These are phyloP conservation scores for Netelia virgata DNA, from an alignment of 2,888 invertebrate species.

Conservation along the genomic window DNA sequence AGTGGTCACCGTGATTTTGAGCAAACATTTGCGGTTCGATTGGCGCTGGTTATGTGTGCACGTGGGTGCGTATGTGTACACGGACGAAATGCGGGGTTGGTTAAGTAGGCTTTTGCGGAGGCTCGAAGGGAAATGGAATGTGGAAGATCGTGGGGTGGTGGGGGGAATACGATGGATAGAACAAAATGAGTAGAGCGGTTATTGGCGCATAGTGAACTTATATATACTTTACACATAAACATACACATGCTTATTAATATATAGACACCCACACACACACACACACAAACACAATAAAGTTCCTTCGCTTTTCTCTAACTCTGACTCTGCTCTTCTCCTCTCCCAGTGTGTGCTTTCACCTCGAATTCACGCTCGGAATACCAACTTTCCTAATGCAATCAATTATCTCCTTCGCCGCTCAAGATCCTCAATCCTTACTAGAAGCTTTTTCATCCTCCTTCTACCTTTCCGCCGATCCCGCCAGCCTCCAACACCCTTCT, in stretches of 20 bases:
- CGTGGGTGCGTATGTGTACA: slow-evolving; percentile 52
- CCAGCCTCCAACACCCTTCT: slow-evolving; percentile 14
- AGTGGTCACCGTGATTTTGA: slow-evolving; percentile 78
- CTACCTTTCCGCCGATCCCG: slow-evolving; percentile 19
- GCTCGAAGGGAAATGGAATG: slow-evolving; percentile 41
- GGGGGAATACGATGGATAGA: slow-evolving; percentile 32
- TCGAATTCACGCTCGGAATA: slow-evolving; percentile 81
- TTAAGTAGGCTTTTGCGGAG: slow-evolving; percentile 51
- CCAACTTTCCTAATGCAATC: slow-evolving; percentile 84
- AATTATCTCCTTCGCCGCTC: slow-evolving; percentile 81
- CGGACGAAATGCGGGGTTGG: slow-evolving; percentile 59
- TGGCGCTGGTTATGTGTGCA: slow-evolving; percentile 51
- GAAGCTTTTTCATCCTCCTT: slow-evolving; percentile 53
- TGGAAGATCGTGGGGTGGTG: slow-evolving; percentile 49
- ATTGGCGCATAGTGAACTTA: slow-evolving; percentile 60
- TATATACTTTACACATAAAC: slow-evolving; percentile 10
- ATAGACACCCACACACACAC: neutral
- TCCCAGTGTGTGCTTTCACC: slow-evolving; percentile 41
- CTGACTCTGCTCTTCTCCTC: slow-evolving; percentile 41
- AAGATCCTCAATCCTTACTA: slow-evolving; percentile 55
- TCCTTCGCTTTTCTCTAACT: slow-evolving; percentile 59
- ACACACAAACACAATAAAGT: neutral
- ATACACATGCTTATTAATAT: slow-evolving; percentile 7
- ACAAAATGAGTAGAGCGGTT: slow-evolving; percentile 33
- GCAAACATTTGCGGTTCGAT: slow-evolving; percentile 80